Conservation (phyloP, 2,888 invertebrate genomes). For the Argyresthia goedartella region DNA sequence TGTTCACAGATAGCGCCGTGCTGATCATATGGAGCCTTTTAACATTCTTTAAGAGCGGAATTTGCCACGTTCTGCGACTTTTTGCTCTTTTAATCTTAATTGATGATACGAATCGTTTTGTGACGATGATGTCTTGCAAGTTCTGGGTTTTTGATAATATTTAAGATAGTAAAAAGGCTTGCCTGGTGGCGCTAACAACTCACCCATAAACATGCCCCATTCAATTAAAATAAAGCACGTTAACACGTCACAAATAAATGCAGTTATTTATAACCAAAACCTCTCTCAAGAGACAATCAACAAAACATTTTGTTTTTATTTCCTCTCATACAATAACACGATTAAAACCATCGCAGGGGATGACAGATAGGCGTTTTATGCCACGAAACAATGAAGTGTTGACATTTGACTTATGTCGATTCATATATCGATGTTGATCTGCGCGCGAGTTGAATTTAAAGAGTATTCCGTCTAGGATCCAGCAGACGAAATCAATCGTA, state of each 20-base stretch:
- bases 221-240: too few species aligned
- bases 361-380: background rate
- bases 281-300: constrained; percentile 1
- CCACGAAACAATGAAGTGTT: background rate
- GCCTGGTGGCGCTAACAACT: background rate
- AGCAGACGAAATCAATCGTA: too few species aligned
- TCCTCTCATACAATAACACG: background rate
- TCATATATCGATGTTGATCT: background rate
- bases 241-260: too few species aligned
- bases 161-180: too few species aligned
- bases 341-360: background rate
- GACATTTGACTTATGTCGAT: background rate
- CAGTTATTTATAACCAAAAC: background rate
- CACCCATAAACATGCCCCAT: background rate
- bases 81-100: background rate
- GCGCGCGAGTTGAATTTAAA: too few species aligned
- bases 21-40: background rate
- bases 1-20: background rate
- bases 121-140: background rate
- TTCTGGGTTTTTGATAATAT: too few species aligned
- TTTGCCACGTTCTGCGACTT: background rate
- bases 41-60: background rate
- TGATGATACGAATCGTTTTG: background rate
- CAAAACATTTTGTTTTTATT: background rate
- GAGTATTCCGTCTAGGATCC: too few species aligned